These are phyloP conservation scores for Lophochroa leadbeateri DNA, from an alignment of 2,113 vertebrate species.

Conservation along the genomic window DNA sequence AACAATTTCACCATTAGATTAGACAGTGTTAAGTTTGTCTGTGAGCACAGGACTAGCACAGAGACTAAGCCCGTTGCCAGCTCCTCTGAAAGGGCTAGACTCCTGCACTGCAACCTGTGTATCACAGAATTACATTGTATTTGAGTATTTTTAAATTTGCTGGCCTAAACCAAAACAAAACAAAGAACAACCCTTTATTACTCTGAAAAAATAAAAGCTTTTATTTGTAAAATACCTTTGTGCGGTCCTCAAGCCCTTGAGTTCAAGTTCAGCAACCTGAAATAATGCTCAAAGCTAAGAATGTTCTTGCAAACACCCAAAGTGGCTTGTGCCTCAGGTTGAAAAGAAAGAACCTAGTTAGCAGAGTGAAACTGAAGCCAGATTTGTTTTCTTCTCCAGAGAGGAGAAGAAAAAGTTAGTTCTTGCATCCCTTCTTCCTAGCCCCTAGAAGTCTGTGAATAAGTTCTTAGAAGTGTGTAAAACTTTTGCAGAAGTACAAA, in stretches of 20 bases:
- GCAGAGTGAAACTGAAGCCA: slow-evolving; percentile 16
- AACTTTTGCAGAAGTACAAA: slow-evolving; percentile 34
- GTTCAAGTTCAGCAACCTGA: slow-evolving; percentile 7
- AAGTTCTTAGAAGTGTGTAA: background rate
- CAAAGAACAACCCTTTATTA: background rate
- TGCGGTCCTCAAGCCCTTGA: background rate
- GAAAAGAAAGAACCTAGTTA: slow-evolving; percentile 49
- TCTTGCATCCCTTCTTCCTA: background rate
- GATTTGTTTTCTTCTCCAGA: background rate
- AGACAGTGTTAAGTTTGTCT: background rate
- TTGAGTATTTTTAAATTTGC: background rate
- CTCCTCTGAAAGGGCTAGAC: background rate
- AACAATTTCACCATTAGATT: background rate
- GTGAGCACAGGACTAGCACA: background rate
- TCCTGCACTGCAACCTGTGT: background rate
- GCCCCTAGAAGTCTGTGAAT: background rate
- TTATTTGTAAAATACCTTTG: background rate
- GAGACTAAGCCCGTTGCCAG: background rate
- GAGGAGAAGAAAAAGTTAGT: background rate
- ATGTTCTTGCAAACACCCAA: background rate
- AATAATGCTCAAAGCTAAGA: background rate
- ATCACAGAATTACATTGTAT: background rate
- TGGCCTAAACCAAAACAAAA: background rate
- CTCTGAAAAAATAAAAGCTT: slow-evolving; percentile 3
- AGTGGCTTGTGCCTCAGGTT: background rate